Percentiles rank a stretch among this genome's conserved stretches.
Evolutionary conservation across 2,113 vertebrate genomes (phyloP).

Genomic region (Propithecus coquereli): DNA sequence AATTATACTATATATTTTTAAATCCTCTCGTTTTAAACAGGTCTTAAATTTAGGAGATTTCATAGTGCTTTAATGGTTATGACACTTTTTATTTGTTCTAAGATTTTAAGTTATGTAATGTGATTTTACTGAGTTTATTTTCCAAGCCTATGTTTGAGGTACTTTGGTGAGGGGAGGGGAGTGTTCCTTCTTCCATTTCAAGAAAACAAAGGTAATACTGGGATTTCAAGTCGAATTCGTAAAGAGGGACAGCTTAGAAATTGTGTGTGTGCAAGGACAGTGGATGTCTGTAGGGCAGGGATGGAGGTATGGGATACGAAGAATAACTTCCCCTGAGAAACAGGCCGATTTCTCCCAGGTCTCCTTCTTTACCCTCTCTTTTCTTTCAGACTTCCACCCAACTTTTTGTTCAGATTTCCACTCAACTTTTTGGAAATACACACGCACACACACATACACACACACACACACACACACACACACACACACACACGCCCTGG

Average conservation of each 20-base stretch:
- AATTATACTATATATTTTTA: not conserved
- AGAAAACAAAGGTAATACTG: not conserved
- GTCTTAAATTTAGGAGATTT: not conserved
- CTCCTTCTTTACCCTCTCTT: not conserved
- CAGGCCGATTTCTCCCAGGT: not conserved
- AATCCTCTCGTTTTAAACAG: not conserved
- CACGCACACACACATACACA: not conserved
- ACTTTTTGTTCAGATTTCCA: not conserved
- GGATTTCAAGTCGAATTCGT: not conserved
- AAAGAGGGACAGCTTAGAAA: constrained; percentile 15
- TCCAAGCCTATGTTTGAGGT: not conserved
- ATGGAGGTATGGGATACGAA: not conserved
- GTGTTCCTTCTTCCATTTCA: not conserved
- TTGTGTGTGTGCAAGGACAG: not conserved
- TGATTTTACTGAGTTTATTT: not conserved
- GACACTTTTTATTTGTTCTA: not conserved
- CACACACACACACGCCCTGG: not conserved
- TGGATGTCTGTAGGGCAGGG: not conserved
- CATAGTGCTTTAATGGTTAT: not conserved
- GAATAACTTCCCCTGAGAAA: not conserved
- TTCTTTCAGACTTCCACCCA: not conserved
- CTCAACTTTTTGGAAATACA: not conserved
- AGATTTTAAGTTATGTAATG: not conserved
- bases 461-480: not conserved
- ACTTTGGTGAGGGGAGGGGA: not conserved